Conservation (phyloP, 2,888 invertebrate genomes). For the Plebejus argus region DNA sequence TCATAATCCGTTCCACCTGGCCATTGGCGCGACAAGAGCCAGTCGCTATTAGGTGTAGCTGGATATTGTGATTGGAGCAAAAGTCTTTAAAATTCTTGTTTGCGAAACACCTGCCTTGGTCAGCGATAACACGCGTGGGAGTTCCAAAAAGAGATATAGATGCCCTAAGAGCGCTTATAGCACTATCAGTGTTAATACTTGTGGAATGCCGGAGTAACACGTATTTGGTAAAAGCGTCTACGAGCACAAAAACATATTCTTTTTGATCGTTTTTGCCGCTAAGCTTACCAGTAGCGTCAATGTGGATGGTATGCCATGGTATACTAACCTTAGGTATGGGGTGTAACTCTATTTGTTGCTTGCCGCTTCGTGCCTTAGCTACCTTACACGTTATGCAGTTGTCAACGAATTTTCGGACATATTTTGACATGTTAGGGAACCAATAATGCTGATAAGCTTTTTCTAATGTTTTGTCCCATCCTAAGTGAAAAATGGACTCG, state of each 20-base stretch:
- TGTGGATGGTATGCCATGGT: no score
- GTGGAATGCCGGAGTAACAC: constrained; percentile 12
- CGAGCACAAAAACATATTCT: no score
- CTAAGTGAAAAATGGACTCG: constrained; percentile 27
- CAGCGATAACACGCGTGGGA: constrained; percentile 24
- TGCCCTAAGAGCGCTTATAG: constrained; percentile 30
- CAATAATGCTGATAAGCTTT: no score
- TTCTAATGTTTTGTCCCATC: not conserved
- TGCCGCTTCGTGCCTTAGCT: constrained; percentile 30
- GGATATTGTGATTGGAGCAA: constrained; percentile 37
- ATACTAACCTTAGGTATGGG: no score
- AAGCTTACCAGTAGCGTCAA: no score
- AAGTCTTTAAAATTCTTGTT: constrained; percentile 32
- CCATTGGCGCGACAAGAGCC: constrained; percentile 41
- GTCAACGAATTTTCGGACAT: constrained; percentile 35
- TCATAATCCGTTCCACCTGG: no score
- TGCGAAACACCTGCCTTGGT: no score
- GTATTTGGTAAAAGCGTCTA: no score
- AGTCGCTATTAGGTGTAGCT: constrained; percentile 38
- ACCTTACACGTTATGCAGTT: constrained; percentile 34
- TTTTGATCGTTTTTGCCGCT: no score
- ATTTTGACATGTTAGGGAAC: not conserved
- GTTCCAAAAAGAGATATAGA: constrained; percentile 32
- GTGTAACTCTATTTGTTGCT: constrained; percentile 27
- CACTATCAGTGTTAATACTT: constrained; percentile 33